phyloP scores from a whole-genome alignment of 2,113 vertebrate species.

The Odobenus rosmarus region DNA sequence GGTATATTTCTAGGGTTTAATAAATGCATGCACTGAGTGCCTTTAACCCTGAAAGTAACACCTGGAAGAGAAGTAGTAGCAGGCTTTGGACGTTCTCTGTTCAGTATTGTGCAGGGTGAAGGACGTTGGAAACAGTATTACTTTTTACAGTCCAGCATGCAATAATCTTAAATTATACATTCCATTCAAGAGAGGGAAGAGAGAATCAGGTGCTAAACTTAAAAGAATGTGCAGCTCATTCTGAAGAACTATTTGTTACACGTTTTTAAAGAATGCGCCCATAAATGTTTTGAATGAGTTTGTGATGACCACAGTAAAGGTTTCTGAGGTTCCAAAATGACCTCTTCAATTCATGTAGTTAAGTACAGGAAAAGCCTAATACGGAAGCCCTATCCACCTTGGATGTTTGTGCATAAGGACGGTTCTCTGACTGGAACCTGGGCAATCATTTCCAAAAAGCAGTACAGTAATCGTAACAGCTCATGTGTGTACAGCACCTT shows the following conservation, averaged over 20 bases:
- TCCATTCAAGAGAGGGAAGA: not conserved
- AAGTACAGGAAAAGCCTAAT: not conserved
- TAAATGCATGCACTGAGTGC: not conserved
- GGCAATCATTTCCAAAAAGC: not conserved
- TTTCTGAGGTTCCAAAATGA: not conserved
- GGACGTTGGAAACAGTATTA: no score
- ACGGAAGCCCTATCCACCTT: not conserved
- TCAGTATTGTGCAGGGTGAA: not conserved
- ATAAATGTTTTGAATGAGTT: not conserved
- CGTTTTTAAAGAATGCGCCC: constrained; percentile 54
- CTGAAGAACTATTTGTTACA: constrained; percentile 41
- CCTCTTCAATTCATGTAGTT: not conserved
- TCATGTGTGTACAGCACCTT: not conserved
- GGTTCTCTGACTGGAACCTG: not conserved
- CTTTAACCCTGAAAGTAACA: not conserved
- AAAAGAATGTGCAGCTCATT: not conserved
- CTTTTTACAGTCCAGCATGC: not conserved
- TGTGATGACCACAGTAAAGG: not conserved
- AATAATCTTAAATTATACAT: constrained; percentile 20
- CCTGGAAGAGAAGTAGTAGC: not conserved
- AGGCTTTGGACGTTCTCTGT: not conserved
- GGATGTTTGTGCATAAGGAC: not conserved
- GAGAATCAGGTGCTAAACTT: constrained; percentile 33
- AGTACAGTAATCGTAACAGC: not conserved
- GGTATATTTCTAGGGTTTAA: not conserved